These are phyloP conservation scores for Spatulosminthurus flaviceps DNA, from an alignment of 2,888 invertebrate species.

Conservation along the genomic window DNA sequence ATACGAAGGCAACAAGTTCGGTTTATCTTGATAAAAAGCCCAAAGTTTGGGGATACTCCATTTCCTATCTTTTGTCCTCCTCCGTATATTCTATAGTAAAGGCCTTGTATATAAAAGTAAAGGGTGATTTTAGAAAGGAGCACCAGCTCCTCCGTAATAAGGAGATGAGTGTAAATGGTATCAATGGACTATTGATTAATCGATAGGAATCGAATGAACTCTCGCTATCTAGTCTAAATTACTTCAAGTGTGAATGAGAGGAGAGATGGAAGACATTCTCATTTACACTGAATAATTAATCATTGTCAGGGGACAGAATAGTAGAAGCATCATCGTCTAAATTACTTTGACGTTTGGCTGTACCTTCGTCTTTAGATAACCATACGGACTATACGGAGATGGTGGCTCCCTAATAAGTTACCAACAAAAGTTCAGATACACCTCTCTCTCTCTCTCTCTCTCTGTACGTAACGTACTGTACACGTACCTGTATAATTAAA, in stretches of 20 bases:
- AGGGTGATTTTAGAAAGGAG: too few species aligned
- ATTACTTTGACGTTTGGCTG: constrained; percentile 7
- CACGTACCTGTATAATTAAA: constrained; percentile 1
- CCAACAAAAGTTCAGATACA: too few species aligned
- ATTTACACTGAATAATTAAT: constrained; percentile 46
- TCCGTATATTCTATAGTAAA: too few species aligned
- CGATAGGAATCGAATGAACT: constrained; percentile 44
- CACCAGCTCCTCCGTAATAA: not conserved
- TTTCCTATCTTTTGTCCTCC: too few species aligned
- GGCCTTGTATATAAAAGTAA: too few species aligned
- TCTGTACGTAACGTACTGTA: too few species aligned
- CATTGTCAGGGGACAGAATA: constrained; percentile 46
- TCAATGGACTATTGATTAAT: constrained; percentile 53
- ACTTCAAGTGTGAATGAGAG: constrained; percentile 43
- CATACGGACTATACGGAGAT: not conserved
- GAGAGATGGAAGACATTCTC: constrained; percentile 40
- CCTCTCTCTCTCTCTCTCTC: too few species aligned
- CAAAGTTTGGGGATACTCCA: too few species aligned
- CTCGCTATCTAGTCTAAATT: constrained; percentile 33
- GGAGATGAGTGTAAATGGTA: constrained; percentile 23
- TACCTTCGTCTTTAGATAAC: too few species aligned
- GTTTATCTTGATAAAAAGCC: too few species aligned
- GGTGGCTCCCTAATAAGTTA: not conserved
- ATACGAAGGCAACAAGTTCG: too few species aligned
- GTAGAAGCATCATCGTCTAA: constrained; percentile 12